These are phyloP conservation scores for Drosophila quasianomalipes DNA, from an alignment of 2,888 invertebrate species.

Conservation along the genomic window DNA sequence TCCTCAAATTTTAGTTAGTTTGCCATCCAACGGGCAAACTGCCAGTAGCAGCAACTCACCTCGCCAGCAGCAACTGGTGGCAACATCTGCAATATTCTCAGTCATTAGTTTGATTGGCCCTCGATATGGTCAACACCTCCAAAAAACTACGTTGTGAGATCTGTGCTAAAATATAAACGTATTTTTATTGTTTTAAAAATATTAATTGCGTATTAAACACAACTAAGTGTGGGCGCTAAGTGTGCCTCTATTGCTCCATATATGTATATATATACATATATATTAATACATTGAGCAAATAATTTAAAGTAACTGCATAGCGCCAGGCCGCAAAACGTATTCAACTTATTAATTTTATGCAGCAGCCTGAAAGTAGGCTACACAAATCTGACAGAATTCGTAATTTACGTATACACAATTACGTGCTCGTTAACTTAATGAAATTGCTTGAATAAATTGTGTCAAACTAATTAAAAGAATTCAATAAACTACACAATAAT, in stretches of 20 bases:
- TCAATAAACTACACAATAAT: constrained; percentile 37
- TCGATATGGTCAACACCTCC: constrained; percentile 44
- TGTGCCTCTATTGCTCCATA: not conserved
- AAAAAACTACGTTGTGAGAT: constrained; percentile 36
- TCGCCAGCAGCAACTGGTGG: constrained; percentile 8
- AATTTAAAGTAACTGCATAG: constrained; percentile 3
- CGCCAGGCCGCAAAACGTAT: not conserved
- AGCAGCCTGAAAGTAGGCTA: constrained; percentile 45
- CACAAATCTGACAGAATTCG: not conserved
- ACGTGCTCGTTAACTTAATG: constrained; percentile 10
- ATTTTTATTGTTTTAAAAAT: constrained; percentile 5
- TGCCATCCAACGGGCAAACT: constrained; percentile 55
- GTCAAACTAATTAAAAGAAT: constrained; percentile 54
- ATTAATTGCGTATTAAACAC: constrained; percentile 35
- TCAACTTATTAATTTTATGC: constrained; percentile 5
- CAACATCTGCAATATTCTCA: constrained; percentile 19
- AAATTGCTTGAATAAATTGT: constrained; percentile 36
- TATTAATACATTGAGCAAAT: not conserved
- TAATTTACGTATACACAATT: constrained; percentile 30
- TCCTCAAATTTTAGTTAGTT: constrained; percentile 44
- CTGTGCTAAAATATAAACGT: constrained; percentile 24
- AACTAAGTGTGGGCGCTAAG: constrained; percentile 20
- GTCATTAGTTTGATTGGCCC: constrained; percentile 30
- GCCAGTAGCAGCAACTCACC: constrained; percentile 53
- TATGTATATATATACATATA: not conserved